phyloP scores from a whole-genome alignment of 2,797 vertebrate species.

The Tapera naevia region DNA sequence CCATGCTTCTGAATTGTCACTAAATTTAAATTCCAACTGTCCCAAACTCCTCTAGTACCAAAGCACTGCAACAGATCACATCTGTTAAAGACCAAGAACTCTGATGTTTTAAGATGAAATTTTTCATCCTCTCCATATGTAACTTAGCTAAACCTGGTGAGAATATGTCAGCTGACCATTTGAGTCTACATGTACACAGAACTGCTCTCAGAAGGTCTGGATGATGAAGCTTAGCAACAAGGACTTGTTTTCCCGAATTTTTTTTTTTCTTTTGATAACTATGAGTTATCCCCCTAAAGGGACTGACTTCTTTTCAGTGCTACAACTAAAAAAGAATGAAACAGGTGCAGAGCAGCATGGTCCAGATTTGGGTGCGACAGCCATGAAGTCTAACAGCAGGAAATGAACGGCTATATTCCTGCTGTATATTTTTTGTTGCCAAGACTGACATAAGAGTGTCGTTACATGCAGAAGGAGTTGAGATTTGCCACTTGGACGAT shows the following conservation, averaged over 20 bases:
- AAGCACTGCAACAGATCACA: conserved; percentile 4
- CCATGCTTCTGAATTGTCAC: neutral
- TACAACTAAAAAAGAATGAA: conserved; percentile 14
- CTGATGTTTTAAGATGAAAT: neutral
- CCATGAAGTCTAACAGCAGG: conserved; percentile 37
- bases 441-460: neutral
- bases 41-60: neutral
- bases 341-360: conserved; percentile 35
- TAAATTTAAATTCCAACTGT: neutral
- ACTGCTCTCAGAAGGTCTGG: neutral
- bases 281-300: neutral
- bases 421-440: conserved; percentile 21
- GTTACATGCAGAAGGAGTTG: neutral
- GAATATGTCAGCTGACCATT: neutral
- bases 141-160: neutral
- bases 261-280: neutral
- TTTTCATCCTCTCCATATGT: neutral
- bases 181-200: neutral
- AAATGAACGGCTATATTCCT: conserved; percentile 42
- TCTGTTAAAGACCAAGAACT: neutral
- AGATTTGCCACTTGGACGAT: neutral
- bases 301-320: neutral
- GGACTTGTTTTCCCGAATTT: neutral
- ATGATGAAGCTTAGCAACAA: neutral
- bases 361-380: conserved; percentile 22